Base-by-base conservation (phyloP, 2,113 vertebrate genomes). In the Phoxinus phoxinus region DNA sequence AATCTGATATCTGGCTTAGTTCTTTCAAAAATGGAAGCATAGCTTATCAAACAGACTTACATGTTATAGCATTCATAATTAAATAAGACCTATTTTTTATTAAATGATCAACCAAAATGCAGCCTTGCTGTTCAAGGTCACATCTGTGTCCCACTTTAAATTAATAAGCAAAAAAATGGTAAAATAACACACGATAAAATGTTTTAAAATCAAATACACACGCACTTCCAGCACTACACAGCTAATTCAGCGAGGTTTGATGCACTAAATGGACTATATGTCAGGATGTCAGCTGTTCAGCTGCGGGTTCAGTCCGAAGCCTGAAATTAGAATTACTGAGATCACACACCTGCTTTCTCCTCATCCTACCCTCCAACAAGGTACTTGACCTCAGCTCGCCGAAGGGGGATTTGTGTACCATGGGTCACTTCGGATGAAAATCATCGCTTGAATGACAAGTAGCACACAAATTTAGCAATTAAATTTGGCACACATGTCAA, bases 31-130 rank as follows among this genome's bases (percentile, higher is more conserved):
- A 88, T 83, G 86, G 80, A 86, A 87, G 86, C 85, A 84, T 90
- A 90, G 91, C 90, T 87, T 91, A 90, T 92, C n/a, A 65, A 53
- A 51, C 27, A 71, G n/a, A 85, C 74, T 69, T 58, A n/a, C 10
- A 73, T 79, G 65, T 3, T 1, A 37, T 37, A 25, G 9, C 53
- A 67, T 67, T 58, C 63, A 77, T 77, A 32, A 85, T 56, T 53
- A 56, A 76, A 77, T 35, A 41, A 7, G 21, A 79, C 25, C 25
- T 41, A 25, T 41, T 35, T 30, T 65, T 51, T 48, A 1, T 27
- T 35, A 73, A 84, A 32, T 8, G 71, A 78, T 12, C 32, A 53
- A 79, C 23, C 21, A 59, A 77, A n/a, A 41, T 32, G 0, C 56
- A 79, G 76, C 37, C 32, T 56, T 35, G 67, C 63, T 37, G 63